Percentiles rank a stretch among this genome's conserved stretches.
Evolutionary conservation across 2,113 vertebrate species (phyloP).

Genomic region (Hemiscyllium ocellatum): DNA sequence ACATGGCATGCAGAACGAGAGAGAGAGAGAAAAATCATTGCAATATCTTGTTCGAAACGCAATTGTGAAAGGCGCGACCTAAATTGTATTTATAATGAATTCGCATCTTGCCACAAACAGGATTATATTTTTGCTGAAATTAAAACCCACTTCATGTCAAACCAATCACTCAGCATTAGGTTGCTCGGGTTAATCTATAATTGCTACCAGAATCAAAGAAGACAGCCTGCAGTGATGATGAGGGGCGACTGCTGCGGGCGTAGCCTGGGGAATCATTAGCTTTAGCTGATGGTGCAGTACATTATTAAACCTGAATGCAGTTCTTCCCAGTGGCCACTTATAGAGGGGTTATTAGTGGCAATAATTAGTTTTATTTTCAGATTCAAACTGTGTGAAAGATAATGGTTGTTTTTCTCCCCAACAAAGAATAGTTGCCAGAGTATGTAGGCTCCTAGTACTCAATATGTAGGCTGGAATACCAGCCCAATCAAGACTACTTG

Average conservation of each 20-base stretch:
- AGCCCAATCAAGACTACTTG: not conserved
- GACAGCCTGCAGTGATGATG: not conserved
- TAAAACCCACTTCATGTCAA: conserved; percentile 25
- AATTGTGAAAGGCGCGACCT: not conserved
- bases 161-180: conserved; percentile 23
- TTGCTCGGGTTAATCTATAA: conserved; percentile 28
- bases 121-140: conserved; percentile 28
- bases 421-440: conserved; percentile 25
- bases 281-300: not conserved
- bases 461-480: not conserved
- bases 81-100: not conserved
- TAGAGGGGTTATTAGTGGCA: conserved; percentile 27
- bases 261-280: not conserved
- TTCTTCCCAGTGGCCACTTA: conserved; percentile 34
- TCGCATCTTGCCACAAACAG: conserved; percentile 4
- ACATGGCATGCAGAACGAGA: not conserved
- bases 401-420: not conserved
- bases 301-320: conserved; percentile 28
- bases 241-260: not conserved
- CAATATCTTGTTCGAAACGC: not conserved
- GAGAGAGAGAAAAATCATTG: not conserved
- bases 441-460: not conserved
- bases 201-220: conserved; percentile 26
- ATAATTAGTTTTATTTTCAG: conserved; percentile 33
- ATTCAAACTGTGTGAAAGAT: conserved; percentile 21